Conservation (phyloP, 2,113 vertebrate species). For the Eupsittula cactorum region DNA sequence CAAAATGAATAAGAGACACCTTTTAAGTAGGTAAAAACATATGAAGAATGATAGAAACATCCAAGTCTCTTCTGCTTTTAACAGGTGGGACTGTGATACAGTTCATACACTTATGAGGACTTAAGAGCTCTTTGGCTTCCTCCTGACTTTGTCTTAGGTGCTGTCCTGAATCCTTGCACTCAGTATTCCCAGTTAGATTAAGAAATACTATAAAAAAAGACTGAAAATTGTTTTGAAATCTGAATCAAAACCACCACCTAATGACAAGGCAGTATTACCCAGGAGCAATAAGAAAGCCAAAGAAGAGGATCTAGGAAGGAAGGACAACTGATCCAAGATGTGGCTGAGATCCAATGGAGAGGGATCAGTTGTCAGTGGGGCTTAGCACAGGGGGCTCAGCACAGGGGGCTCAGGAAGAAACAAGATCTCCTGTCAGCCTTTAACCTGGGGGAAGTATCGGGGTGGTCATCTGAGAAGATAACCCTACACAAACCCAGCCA, state of each 20-base stretch:
- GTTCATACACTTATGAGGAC: rapidly evolving
- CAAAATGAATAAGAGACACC: neutral
- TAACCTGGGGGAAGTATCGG: neutral
- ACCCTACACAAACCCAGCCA: neutral
- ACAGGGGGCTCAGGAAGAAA: neutral
- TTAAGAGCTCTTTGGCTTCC: neutral
- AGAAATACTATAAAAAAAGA: neutral
- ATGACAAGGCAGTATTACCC: neutral
- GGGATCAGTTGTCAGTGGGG: neutral
- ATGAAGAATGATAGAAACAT: neutral
- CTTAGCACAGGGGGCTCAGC: neutral
- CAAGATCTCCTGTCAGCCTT: neutral
- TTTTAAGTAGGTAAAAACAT: neutral
- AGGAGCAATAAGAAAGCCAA: neutral
- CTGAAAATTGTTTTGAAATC: neutral
- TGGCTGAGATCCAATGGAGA: neutral
- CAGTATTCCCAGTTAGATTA: neutral
- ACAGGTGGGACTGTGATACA: neutral
- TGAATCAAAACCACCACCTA: neutral
- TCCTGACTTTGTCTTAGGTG: neutral
- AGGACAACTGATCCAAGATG: neutral
- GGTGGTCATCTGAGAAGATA: slow-evolving; percentile 23
- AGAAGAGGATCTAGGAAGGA: neutral
- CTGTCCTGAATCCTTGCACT: neutral
- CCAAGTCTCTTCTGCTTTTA: neutral